phyloP scores from a whole-genome alignment of 2,797 vertebrate species.

The Amphiprion clarkii region DNA sequence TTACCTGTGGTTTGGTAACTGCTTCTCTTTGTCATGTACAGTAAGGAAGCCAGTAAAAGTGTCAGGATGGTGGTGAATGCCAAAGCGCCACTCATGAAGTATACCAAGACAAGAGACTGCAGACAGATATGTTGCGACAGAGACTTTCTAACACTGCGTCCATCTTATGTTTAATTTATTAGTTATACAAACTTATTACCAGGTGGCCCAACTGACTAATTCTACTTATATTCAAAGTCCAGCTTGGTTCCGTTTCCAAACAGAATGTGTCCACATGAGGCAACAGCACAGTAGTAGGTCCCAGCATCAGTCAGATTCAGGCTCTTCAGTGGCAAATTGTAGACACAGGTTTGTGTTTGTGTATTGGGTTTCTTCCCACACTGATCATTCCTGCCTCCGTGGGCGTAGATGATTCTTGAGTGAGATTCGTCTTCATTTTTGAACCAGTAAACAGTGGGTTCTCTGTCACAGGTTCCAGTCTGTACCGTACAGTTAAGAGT shows the following conservation, averaged over 20 bases:
- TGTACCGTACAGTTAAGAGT: slow-evolving; percentile 57
- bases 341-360: not conserved
- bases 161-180: too few relatives aligned
- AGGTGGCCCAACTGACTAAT: too few relatives aligned
- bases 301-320: slow-evolving; percentile 18
- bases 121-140: too few relatives aligned
- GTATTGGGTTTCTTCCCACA: slow-evolving; percentile 6
- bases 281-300: not conserved
- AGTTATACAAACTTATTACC: too few relatives aligned
- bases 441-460: slow-evolving; percentile 68
- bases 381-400: slow-evolving; percentile 11
- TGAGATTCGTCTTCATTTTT: slow-evolving; percentile 21
- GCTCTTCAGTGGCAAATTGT: slow-evolving; percentile 5
- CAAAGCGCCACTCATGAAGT: too few relatives aligned
- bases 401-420: slow-evolving; percentile 55
- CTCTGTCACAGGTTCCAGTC: slow-evolving; percentile 44
- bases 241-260: not conserved
- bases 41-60: too few relatives aligned
- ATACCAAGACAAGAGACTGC: too few relatives aligned
- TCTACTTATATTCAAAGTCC: slow-evolving; percentile 9
- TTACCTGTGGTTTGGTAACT: not conserved
- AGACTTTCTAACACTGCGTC: too few relatives aligned
- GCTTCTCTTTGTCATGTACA: too few relatives aligned
- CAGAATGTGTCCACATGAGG: not conserved
- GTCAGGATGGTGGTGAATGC: too few relatives aligned